Evolutionary conservation across 2,113 vertebrate genomes (phyloP), one percentile per base, ranked within the genome.

Genomic region (Callipepla squamata): DNA sequence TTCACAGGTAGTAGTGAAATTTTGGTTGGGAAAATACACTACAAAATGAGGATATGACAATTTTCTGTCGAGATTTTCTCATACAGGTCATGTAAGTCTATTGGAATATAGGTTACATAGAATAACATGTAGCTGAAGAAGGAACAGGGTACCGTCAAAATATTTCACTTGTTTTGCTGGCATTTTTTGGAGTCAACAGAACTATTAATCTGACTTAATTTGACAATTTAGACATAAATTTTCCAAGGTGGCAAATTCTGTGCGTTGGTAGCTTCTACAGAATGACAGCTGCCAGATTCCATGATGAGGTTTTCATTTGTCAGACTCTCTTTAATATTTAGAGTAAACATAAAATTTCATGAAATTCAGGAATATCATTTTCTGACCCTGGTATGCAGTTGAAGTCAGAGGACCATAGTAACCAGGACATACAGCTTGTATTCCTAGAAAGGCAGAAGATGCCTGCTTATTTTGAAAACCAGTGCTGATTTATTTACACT

Each of bases 141-240:
- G 68, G 76, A 93, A 89, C 58, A 96, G 93, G 95, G 21, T 82
- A 76, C 45, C 65, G 75, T 92, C 93, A 93, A 80, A 80, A 82
- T 95, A 96, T 94, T 96, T 95, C 80, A 76, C 80, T 93, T 92
- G 74, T 90, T 87, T 91, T 90, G 57, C 45, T 94, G 81, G 90
- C 85, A 82, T 15, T 87, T 91, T 92, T 96, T 92, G 36, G 76
- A 96, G 92, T 86, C 55, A 92, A 69, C 95, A 82, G 85, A 94
- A 93, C 55, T 96, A 94, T 96, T 97, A 96, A 95, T 91, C 96
- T 96, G 90, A 93, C 91, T 77, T 95, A 97, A 95, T 92, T 53
- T 92, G 95, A 95, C 90, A 94, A 94, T 95, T 93, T 91, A 87
- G 92, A 95, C 94, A 93, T 96, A 96, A 97, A 95, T 97, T 96